Conservation (phyloP, 2,888 invertebrate species). For the Timandra comae region DNA sequence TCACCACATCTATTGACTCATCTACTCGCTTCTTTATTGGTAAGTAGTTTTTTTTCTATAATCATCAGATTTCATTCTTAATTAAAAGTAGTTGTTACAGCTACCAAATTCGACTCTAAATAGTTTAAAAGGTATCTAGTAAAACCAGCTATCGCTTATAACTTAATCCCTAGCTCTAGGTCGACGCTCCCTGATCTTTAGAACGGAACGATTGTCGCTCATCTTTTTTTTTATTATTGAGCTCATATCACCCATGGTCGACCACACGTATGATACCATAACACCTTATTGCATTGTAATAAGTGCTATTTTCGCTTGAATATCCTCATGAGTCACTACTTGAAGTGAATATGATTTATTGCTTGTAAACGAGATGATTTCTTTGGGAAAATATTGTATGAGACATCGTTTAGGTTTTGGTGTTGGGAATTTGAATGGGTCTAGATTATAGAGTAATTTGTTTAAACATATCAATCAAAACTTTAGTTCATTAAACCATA, state of each 20-base stretch:
- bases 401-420: neutral
- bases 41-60: too few relatives aligned
- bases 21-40: too few relatives aligned
- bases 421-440: too few relatives aligned
- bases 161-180: constrained; percentile 35
- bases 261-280: constrained; percentile 26
- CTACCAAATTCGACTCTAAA: too few relatives aligned
- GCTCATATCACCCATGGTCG: constrained; percentile 29
- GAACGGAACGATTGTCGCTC: constrained; percentile 60
- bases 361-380: constrained; percentile 26
- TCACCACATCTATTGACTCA: too few relatives aligned
- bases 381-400: constrained; percentile 20
- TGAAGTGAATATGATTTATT: constrained; percentile 23
- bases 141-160: constrained; percentile 25
- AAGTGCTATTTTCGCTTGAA: constrained; percentile 8
- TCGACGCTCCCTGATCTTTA: constrained; percentile 70
- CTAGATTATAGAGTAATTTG: too few relatives aligned
- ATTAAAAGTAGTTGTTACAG: too few relatives aligned
- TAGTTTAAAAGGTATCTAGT: too few relatives aligned
- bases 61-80: too few relatives aligned
- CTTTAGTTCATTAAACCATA: too few relatives aligned
- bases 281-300: constrained; percentile 16
- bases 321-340: constrained; percentile 15
- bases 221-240: constrained; percentile 68
- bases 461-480: too few relatives aligned